Base-by-base conservation (phyloP, 2,113 vertebrate species). In the Tricholaema leucomelas region DNA sequence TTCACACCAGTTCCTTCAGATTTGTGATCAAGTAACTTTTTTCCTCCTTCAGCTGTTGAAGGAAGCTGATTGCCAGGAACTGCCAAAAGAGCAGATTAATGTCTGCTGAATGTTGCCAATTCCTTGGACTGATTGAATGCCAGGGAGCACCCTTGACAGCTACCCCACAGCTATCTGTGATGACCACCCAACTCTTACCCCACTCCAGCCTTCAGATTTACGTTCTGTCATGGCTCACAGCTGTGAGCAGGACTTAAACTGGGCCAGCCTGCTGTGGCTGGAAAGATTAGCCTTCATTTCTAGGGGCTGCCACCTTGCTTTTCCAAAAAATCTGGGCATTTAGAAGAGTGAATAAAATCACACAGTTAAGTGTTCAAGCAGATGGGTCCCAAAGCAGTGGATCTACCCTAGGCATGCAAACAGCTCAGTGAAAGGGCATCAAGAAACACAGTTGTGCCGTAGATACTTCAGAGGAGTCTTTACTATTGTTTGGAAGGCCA, bases 101-200 rank as follows among this genome's bases (percentile, higher is more conserved):
- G 0, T 77, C 73, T 73, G 82, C 52, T 80, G 78, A 80, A 88
- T 0, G 0, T 13, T 75, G 52, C 69, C 75, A 65, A 17, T 66
- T 94, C 72, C 36, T 48, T 33, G 80, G 48, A 87, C 80, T 35
- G 48, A 83, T 55, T 2, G 8, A 73, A 85, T 88, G 58, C 54
- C 91, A 82, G 30, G 25, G 27, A 5, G 83, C 77, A 60, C 63
- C 90, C 52, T 56, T 90, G 63, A 84, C 14, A 46, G 36, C 65
- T 82, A 21, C 58, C 73, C 38, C 17, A 13, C 58, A 69, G 48
- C 38, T 67, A 46, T 56, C 64, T 92, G 87, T 82, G 52, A 50
- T 87, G 81, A 77, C 58, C 66, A 90, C 88, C 81, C 92, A 91
- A 89, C 55, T 94, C 74, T 91, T 91, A 56, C 91, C 46, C 74